phyloP scores from a whole-genome alignment of 2,113 vertebrate species.

The Sapajus apella region DNA sequence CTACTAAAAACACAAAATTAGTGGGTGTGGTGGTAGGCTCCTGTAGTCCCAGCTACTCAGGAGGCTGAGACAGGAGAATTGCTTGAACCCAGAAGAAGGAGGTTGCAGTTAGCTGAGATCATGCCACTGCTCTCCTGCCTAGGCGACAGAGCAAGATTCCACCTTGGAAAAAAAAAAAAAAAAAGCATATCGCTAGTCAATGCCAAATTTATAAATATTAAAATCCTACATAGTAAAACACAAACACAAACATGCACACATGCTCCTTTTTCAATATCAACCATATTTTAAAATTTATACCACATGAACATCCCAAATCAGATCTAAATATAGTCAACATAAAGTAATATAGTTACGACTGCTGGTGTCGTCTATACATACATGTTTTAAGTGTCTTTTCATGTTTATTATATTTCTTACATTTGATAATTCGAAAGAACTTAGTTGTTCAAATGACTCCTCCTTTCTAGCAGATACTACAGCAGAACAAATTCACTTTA shows the following conservation, averaged over 20 bases:
- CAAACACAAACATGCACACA: neutral
- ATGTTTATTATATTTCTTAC: neutral
- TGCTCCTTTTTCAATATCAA: neutral
- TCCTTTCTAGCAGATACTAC: neutral
- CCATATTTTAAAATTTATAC: neutral
- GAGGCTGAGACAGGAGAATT: too few relatives aligned
- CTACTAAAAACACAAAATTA: too few relatives aligned
- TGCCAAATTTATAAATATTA: neutral
- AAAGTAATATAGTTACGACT: neutral
- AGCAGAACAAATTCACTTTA: constrained; percentile 46
- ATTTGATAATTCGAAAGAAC: constrained; percentile 3
- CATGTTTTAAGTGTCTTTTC: neutral
- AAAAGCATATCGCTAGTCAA: neutral
- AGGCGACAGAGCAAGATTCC: too few relatives aligned
- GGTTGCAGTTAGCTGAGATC: too few relatives aligned
- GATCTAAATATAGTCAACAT: neutral
- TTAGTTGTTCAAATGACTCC: neutral
- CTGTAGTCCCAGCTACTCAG: too few relatives aligned
- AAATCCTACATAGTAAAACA: neutral
- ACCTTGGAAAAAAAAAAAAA: too few relatives aligned
- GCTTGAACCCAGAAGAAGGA: too few relatives aligned
- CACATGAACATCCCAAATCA: neutral
- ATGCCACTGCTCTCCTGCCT: too few relatives aligned
- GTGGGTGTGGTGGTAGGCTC: too few relatives aligned
- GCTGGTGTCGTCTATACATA: neutral